A percentile compares a stretch with the other conserved stretches of the same genome.
Evolutionary conservation across 1,140 invertebrate genomes (phyloP).

Genomic region (Belonocnema kinseyi): DNA sequence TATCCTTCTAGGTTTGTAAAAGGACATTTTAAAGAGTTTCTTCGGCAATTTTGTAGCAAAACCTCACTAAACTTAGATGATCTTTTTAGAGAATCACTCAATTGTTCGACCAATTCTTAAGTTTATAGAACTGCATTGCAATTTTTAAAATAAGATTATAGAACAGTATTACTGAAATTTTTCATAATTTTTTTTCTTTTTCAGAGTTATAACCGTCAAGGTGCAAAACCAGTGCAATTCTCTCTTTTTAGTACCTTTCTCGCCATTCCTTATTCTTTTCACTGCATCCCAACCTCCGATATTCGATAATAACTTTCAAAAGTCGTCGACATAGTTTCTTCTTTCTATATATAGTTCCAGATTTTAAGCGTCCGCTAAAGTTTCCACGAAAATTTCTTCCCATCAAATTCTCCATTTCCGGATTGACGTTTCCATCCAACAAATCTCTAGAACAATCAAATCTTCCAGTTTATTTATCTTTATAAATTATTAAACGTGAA

Average conservation of each 20-base stretch:
- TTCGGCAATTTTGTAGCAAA: no score
- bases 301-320: slow-evolving; percentile 30
- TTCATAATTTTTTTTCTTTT: slow-evolving; percentile 4
- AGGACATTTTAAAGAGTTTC: no score
- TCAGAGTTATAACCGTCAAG: slow-evolving; percentile 12
- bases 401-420: neutral
- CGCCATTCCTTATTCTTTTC: slow-evolving; percentile 23
- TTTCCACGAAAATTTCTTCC: neutral
- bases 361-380: slow-evolving; percentile 9
- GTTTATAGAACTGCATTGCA: no score
- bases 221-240: neutral
- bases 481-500: neutral
- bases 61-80: no score
- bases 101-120: no score
- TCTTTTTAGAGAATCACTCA: no score
- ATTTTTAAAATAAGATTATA: no score
- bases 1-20: no score
- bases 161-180: neutral
- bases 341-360: neutral
- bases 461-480: neutral
- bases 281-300: slow-evolving; percentile 18
- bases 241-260: neutral
- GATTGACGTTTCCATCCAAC: no score
- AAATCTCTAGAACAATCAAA: neutral
- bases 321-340: slow-evolving; percentile 18